A percentile compares a stretch with the other conserved stretches of the same genome.
These are phyloP conservation scores for Perccottus glenii DNA, from an alignment of 2,113 vertebrate species.

Conservation along the genomic window DNA sequence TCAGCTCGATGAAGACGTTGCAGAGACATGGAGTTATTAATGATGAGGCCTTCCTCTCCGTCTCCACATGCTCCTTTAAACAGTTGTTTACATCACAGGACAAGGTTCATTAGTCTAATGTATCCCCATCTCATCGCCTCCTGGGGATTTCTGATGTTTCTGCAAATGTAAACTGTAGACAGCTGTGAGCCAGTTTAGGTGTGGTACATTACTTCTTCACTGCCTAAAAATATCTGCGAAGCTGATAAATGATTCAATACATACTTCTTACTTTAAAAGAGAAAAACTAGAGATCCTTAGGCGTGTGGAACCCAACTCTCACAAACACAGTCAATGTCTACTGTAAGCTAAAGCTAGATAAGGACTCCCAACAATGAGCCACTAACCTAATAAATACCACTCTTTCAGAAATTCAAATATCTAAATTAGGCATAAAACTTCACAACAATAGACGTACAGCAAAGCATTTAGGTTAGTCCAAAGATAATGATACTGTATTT, in stretches of 20 bases:
- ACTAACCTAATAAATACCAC: too few species aligned
- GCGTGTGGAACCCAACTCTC: too few species aligned
- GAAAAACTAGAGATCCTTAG: too few species aligned
- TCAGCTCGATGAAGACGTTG: constrained; percentile 42
- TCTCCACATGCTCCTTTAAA: constrained; percentile 42
- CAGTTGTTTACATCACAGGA: constrained; percentile 61
- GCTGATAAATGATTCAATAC: not conserved
- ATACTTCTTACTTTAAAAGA: not conserved
- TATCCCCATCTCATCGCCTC: constrained; percentile 42
- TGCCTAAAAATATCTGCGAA: not conserved
- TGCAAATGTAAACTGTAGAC: constrained; percentile 18
- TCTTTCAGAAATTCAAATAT: too few species aligned
- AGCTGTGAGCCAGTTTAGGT: constrained; percentile 6
- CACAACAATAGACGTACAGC: too few species aligned
- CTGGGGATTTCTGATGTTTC: constrained; percentile 33
- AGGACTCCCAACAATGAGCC: too few species aligned
- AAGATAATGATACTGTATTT: too few species aligned
- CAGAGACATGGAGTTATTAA: constrained; percentile 36
- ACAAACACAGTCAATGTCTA: too few species aligned
- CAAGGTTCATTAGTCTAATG: constrained; percentile 61
- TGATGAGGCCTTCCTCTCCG: constrained; percentile 13
- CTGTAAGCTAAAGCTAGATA: too few species aligned
- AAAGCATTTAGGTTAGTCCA: too few species aligned
- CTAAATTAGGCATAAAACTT: too few species aligned
- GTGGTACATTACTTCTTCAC: not conserved